Conservation (phyloP, 1,140 invertebrate genomes). For the Bacillus rossius region DNA sequence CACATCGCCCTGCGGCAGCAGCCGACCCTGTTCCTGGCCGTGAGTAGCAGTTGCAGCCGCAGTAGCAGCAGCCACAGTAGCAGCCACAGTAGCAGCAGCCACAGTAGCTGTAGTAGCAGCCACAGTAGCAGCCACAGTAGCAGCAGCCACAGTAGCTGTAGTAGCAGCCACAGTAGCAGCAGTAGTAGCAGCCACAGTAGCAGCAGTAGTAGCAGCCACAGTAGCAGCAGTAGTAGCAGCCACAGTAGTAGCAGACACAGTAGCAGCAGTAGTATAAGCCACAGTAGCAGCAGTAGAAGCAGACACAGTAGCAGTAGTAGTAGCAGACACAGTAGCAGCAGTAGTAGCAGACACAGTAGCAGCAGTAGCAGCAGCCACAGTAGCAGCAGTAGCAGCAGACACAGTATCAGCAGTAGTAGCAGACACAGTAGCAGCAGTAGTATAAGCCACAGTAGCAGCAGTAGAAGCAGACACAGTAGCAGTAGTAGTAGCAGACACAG, state of each 20-base stretch:
- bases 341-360: constrained; percentile 18
- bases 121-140: neutral
- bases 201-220: neutral
- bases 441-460: no score
- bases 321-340: constrained; percentile 13
- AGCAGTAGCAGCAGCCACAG: constrained; percentile 12
- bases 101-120: neutral
- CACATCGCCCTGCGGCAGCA: constrained; percentile 54
- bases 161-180: neutral
- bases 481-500: no score
- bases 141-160: neutral
- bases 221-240: neutral
- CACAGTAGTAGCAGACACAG: neutral
- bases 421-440: no score
- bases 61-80: neutral
- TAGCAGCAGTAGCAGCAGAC: no score
- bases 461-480: no score
- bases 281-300: neutral
- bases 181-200: neutral
- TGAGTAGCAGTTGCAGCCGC: constrained; percentile 26
- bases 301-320: neutral
- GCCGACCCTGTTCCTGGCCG: constrained; percentile 49
- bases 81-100: neutral
- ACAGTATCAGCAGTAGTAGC: no score
- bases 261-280: neutral